These are phyloP conservation scores for Eublepharis macularius DNA, from an alignment of 2,113 vertebrate genomes.

Conservation along the genomic window DNA sequence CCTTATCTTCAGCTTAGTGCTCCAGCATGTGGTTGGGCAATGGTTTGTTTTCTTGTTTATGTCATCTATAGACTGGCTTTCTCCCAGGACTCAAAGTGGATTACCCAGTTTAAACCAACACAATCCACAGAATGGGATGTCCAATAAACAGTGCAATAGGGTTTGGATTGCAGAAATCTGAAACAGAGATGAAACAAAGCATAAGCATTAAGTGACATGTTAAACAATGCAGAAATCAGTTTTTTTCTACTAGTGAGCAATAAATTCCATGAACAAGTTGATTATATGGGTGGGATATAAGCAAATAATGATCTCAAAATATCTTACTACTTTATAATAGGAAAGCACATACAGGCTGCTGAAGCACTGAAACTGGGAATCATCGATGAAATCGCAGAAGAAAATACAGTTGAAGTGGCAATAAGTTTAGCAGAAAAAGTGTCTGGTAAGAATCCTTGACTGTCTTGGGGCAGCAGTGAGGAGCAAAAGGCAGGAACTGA, in stretches of 20 bases:
- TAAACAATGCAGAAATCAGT: not conserved
- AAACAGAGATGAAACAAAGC: too few relatives aligned
- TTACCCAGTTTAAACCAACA: too few relatives aligned
- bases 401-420: constrained; percentile 78
- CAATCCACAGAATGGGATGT: too few relatives aligned
- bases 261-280: not conserved
- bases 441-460: constrained; percentile 76
- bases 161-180: too few relatives aligned
- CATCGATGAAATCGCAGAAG: constrained; percentile 84
- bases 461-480: not conserved
- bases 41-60: not conserved
- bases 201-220: too few relatives aligned
- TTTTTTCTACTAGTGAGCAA: rapidly evolving
- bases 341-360: constrained; percentile 79
- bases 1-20: not conserved
- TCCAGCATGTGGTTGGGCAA: not conserved
- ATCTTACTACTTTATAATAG: constrained; percentile 72
- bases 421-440: constrained; percentile 80
- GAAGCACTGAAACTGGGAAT: constrained; percentile 89
- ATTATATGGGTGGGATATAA: constrained; percentile 11
- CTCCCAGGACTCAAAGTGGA: too few relatives aligned
- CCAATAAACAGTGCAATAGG: too few relatives aligned
- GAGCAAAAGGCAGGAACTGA: not conserved
- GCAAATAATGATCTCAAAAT: not conserved
- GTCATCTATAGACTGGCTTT: too few relatives aligned